A percentile compares a stretch with the other conserved stretches of the same genome.
Conservation (phyloP, 92 coral and sea anemone species). For the Zoanthus gigantus region DNA sequence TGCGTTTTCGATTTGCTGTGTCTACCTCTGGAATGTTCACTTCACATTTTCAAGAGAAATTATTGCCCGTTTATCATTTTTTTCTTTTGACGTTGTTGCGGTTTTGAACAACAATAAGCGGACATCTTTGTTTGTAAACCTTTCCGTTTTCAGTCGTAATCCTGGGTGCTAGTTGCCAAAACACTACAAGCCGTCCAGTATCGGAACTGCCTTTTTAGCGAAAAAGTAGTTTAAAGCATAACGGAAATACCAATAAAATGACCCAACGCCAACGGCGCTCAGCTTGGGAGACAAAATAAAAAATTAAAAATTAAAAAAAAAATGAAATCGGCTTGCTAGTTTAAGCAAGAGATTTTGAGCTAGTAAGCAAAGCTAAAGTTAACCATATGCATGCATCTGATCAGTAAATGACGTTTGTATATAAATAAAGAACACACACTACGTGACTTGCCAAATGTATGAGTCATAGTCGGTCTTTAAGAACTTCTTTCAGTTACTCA, state of each 20-base stretch:
- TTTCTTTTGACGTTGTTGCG: conserved; percentile 35
- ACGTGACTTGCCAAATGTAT: too few relatives aligned
- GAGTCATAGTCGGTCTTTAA: too few relatives aligned
- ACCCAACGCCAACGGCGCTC: conserved; percentile 26
- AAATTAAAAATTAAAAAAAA: conserved; percentile 10
- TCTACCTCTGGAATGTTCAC: background rate
- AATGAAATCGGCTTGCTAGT: background rate
- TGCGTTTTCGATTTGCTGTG: background rate
- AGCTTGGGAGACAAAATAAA: background rate
- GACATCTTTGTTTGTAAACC: background rate
- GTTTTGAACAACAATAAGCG: conserved; percentile 34
- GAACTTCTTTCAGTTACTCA: too few relatives aligned
- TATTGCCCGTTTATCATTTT: background rate
- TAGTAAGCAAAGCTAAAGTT: too few relatives aligned
- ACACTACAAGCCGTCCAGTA: background rate
- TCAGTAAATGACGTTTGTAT: too few relatives aligned
- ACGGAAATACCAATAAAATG: conserved; percentile 42
- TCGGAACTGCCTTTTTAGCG: conserved; percentile 35
- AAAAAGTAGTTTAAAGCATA: conserved; percentile 42
- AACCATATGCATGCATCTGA: too few relatives aligned
- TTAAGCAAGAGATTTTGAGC: background rate
- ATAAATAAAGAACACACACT: too few relatives aligned
- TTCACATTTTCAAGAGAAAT: background rate
- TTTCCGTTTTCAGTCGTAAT: conserved; percentile 31
- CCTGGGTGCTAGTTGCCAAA: conserved; percentile 23